A percentile compares a stretch with the other conserved stretches of the same genome.
Evolutionary conservation across 1,140 invertebrate species (phyloP).

Genomic region (Leptinotarsa undecemlineata): DNA sequence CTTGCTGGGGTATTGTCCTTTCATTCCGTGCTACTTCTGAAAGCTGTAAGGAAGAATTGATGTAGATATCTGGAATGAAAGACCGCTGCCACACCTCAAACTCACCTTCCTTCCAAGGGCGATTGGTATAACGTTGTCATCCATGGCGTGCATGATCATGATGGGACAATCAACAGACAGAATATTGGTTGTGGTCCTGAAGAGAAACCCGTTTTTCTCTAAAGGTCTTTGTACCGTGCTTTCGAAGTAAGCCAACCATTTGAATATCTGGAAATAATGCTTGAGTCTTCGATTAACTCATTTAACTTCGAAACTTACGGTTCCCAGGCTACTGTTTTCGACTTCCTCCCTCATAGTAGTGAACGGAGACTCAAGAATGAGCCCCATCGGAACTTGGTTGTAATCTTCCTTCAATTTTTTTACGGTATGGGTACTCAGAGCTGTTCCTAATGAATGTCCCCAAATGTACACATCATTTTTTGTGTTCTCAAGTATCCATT

Average conservation of each 20-base stretch:
- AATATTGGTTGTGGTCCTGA: conserved; percentile 72
- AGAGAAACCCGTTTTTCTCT: conserved; percentile 65
- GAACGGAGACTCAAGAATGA: conserved; percentile 87
- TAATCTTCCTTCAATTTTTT: conserved; percentile 43
- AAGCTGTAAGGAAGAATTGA: not conserved
- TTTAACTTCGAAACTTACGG: conserved; percentile 56
- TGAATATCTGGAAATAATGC: conserved; percentile 50
- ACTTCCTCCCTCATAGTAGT: conserved; percentile 84
- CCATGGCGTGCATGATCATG: conserved; percentile 85
- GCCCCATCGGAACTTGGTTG: conserved; percentile 65
- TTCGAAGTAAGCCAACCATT: conserved; percentile 71
- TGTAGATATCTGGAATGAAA: too few relatives aligned
- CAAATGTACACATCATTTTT: conserved; percentile 73
- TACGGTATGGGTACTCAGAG: conserved; percentile 68
- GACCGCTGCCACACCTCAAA: not conserved
- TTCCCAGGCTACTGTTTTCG: conserved; percentile 71
- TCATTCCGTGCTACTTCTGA: not conserved
- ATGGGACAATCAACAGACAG: conserved; percentile 70
- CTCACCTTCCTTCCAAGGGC: conserved; percentile 70
- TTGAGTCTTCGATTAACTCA: not conserved
- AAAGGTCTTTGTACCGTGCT: conserved; percentile 70
- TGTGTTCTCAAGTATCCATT: conserved; percentile 67
- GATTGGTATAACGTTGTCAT: conserved; percentile 81
- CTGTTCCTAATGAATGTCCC: conserved; percentile 83
- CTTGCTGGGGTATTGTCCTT: conserved; percentile 27